These are phyloP conservation scores for Valencia hispanica DNA, from an alignment of 2,797 vertebrate genomes.

Conservation along the genomic window DNA sequence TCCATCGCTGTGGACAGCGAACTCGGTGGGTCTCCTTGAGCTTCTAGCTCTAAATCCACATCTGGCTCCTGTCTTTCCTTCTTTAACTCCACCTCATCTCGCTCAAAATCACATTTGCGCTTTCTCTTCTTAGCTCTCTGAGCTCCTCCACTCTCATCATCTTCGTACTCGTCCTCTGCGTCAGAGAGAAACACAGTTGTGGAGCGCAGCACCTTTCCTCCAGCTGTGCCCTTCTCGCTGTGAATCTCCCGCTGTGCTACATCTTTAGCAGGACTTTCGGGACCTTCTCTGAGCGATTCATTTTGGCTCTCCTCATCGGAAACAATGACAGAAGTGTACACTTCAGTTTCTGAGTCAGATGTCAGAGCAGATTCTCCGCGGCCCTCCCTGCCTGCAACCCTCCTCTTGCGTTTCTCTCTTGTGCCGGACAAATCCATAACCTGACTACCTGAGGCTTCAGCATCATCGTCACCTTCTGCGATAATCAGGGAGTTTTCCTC, in stretches of 20 bases:
- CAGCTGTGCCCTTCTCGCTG: constrained; percentile 66
- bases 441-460: constrained; percentile 69
- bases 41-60: constrained; percentile 82
- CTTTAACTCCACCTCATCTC: constrained; percentile 77
- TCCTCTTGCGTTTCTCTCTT: constrained; percentile 67
- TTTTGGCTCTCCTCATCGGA: constrained; percentile 84
- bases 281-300: constrained; percentile 67
- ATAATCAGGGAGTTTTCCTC: constrained; percentile 80
- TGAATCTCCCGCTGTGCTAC: constrained; percentile 63
- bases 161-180: constrained; percentile 83
- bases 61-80: constrained; percentile 80
- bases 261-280: constrained; percentile 76
- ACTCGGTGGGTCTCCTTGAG: constrained; percentile 81
- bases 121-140: constrained; percentile 75
- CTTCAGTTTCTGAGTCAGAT: constrained; percentile 83
- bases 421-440: constrained; percentile 81
- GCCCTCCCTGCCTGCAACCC: constrained; percentile 57
- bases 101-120: constrained; percentile 72
- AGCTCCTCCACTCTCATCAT: constrained; percentile 72
- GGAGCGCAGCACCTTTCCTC: constrained; percentile 84
- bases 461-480: constrained; percentile 78
- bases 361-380: constrained; percentile 80
- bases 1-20: constrained; percentile 65
- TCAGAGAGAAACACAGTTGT: constrained; percentile 85
- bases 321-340: constrained; percentile 83